Evolutionary conservation across 2,797 vertebrate species (phyloP), one percentile per base, ranked within the genome.

Genomic region (Chrosomus eos): DNA sequence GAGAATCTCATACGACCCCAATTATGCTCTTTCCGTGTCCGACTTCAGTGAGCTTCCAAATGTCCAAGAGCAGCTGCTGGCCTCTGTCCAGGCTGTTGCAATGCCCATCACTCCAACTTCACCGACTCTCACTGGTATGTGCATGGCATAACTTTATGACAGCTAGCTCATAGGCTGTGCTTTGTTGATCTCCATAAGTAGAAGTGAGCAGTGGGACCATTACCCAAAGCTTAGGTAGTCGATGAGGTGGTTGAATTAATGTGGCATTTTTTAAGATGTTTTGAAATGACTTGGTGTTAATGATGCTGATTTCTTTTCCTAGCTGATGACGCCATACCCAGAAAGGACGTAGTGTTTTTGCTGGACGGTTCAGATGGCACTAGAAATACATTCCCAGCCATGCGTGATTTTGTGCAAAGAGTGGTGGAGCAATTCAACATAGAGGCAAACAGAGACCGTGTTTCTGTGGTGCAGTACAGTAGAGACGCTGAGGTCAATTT

Each of bases 341-440:
- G 92, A 91, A 97, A 95, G 84, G 97, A 97, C 7, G 91, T 97
- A 85, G 96, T 97, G 26, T 97, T 97, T 87, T 93, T 98, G 85
- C 90, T 97, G 0, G 97, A 97, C 23, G 95, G 96, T 67, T 97
- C 97, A 0, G 96, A 97, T 55, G 92, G 91, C 0, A 95, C 94
- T 86, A 92, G 94, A 85, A 91, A 77, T n/a, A 93, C 92, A 81
- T 98, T 97, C 88, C 89, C 95, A 23, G 89, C 95, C 36, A 79
- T 98, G 89, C 94, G 93, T 71, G 90, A 90, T 0, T 97, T 97
- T 91, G 91, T 97, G 60, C 92, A 95, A 88, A 94, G 88, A 62
- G 90, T 95, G 31, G 95, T 97, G 0, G 93, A 96, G 83, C 93
- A 88, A 81, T 91, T 97, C 70, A 94, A 95, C 9, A 90, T 97